A percentile compares a stretch with the other conserved stretches of the same genome.
phyloP scores from a whole-genome alignment of 64 coral and sea anemone species.

The Orbicella faveolata region DNA sequence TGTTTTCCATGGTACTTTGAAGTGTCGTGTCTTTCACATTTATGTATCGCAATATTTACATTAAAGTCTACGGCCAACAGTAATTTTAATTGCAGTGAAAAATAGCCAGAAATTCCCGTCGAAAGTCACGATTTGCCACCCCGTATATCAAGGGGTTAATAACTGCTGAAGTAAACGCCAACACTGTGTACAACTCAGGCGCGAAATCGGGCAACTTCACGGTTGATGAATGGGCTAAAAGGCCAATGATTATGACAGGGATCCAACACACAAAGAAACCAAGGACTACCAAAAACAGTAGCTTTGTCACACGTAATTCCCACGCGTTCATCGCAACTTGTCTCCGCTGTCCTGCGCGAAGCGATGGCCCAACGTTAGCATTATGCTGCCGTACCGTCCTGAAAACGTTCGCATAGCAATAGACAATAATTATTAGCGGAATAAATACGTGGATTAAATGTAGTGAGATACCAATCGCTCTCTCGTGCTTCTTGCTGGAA shows the following conservation, averaged over 20 bases:
- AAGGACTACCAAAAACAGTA: slow-evolving; percentile 1
- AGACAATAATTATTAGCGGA: neutral
- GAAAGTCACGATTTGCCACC: slow-evolving; percentile 11
- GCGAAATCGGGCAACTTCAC: slow-evolving; percentile 10
- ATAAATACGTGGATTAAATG: neutral
- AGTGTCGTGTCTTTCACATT: too few relatives aligned
- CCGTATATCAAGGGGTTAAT: slow-evolving; percentile 36
- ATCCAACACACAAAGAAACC: slow-evolving; percentile 37
- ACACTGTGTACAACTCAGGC: neutral
- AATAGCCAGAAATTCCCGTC: neutral
- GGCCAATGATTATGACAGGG: slow-evolving; percentile 6
- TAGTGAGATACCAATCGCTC: neutral
- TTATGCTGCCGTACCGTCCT: neutral
- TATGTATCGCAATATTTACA: too few relatives aligned
- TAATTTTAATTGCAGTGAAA: neutral
- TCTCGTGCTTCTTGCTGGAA: neutral
- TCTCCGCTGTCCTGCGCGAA: neutral
- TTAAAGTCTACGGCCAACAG: too few relatives aligned
- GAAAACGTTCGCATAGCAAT: neutral
- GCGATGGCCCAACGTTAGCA: neutral
- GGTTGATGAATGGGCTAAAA: neutral
- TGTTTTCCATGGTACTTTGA: too few relatives aligned
- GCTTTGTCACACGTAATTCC: slow-evolving; percentile 17
- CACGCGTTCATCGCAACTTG: neutral
- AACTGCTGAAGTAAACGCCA: slow-evolving; percentile 1